phyloP scores from a whole-genome alignment of 2,888 invertebrate species.

The Tromatobia lineatoria region DNA sequence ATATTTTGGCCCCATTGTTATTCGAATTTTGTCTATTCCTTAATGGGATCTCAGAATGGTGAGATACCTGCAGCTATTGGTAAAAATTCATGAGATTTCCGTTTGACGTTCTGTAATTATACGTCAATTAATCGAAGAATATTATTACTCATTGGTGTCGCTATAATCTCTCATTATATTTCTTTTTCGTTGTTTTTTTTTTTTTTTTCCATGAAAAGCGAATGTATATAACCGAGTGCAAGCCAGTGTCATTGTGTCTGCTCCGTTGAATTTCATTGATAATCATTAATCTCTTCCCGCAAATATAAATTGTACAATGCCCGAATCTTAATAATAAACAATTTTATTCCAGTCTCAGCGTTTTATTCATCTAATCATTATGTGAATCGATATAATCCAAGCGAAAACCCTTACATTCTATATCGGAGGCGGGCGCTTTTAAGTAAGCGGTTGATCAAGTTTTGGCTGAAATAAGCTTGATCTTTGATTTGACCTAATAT shows the following conservation, averaged over 20 bases:
- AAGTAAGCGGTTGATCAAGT: not conserved
- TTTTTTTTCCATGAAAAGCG: constrained; percentile 78
- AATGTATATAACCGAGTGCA: constrained; percentile 65
- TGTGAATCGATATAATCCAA: not conserved
- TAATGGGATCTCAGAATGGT: constrained; percentile 38
- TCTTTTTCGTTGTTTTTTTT: constrained; percentile 71
- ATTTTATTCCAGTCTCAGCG: constrained; percentile 58
- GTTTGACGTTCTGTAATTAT: constrained; percentile 74
- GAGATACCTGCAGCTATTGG: constrained; percentile 43
- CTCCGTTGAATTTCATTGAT: constrained; percentile 59
- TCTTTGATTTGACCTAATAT: not conserved
- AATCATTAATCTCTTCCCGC: constrained; percentile 55
- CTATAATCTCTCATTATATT: constrained; percentile 65
- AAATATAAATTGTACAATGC: constrained; percentile 66
- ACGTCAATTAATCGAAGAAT: constrained; percentile 77
- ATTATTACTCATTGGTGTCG: constrained; percentile 72
- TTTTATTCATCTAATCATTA: not conserved
- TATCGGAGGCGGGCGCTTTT: not conserved
- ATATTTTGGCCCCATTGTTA: too few relatives aligned
- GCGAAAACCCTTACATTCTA: not conserved
- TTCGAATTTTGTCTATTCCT: not conserved
- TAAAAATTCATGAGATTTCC: constrained; percentile 71
- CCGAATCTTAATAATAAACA: constrained; percentile 66
- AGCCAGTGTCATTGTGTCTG: constrained; percentile 48
- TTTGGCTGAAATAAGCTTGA: not conserved